phyloP scores from a whole-genome alignment of 1,140 invertebrate species.

The Episyrphus balteatus region DNA sequence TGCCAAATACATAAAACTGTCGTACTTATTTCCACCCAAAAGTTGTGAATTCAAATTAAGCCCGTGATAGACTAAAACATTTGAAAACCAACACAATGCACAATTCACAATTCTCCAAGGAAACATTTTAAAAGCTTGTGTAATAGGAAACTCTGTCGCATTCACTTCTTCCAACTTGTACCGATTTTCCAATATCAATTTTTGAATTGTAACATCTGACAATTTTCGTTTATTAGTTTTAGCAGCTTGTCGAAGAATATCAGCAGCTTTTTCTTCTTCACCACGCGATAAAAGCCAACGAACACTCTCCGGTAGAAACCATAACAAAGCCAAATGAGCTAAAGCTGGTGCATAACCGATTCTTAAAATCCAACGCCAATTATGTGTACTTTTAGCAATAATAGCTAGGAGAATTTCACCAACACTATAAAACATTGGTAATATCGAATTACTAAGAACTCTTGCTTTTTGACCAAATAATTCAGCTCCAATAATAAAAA shows the following conservation, averaged over 20 bases:
- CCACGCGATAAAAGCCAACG: slow-evolving; percentile 64
- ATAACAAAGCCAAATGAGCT: slow-evolving; percentile 47
- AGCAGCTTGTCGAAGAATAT: slow-evolving; percentile 49
- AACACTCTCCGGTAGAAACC: slow-evolving; percentile 51
- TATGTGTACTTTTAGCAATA: slow-evolving; percentile 52
- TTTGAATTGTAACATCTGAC: slow-evolving; percentile 42
- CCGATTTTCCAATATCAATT: slow-evolving; percentile 32
- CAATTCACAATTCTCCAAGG: slow-evolving; percentile 50
- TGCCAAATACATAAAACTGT: slow-evolving; percentile 57
- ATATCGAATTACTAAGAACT: slow-evolving; percentile 59
- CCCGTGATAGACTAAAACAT: slow-evolving; percentile 69
- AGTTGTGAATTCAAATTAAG: slow-evolving; percentile 67
- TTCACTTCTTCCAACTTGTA: slow-evolving; percentile 30
- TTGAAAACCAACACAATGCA: slow-evolving; percentile 56
- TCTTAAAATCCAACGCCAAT: slow-evolving; percentile 58
- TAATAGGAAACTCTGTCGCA: slow-evolving; percentile 35
- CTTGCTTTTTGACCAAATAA: slow-evolving; percentile 60
- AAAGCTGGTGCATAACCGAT: slow-evolving; percentile 55
- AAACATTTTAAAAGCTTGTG: slow-evolving; percentile 44
- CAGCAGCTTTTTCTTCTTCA: slow-evolving; percentile 48
- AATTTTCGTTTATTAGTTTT: slow-evolving; percentile 54
- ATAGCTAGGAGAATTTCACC: slow-evolving; percentile 57
- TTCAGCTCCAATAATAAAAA: slow-evolving; percentile 58
- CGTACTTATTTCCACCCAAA: slow-evolving; percentile 58
- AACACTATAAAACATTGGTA: slow-evolving; percentile 57